Evolutionary conservation across 2,888 invertebrate species (phyloP).

Genomic region (Philopedon plagiatum): DNA sequence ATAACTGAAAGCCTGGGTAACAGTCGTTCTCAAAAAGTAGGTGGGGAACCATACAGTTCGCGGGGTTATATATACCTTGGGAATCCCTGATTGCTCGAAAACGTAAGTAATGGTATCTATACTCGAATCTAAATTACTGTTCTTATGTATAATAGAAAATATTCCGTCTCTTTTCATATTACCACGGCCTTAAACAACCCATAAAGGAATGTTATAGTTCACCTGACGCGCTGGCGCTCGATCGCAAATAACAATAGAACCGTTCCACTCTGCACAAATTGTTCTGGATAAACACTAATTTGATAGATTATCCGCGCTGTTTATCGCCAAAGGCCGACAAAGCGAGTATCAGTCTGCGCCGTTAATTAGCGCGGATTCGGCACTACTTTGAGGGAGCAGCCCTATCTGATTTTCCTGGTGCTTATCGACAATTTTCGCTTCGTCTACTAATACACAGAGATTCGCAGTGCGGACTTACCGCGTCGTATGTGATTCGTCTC

Average conservation of each 20-base stretch:
- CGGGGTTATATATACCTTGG: no score
- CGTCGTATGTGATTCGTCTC: slow-evolving; percentile 33
- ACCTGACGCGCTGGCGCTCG: background rate
- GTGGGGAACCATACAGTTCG: no score
- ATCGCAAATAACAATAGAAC: background rate
- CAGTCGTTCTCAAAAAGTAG: no score
- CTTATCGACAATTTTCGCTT: slow-evolving; percentile 42
- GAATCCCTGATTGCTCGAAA: no score
- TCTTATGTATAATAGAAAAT: no score
- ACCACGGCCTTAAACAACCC: background rate
- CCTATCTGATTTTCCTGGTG: slow-evolving; percentile 37
- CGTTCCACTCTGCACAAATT: slow-evolving; percentile 17
- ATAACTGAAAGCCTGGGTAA: no score
- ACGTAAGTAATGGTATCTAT: no score
- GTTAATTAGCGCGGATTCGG: slow-evolving; percentile 44
- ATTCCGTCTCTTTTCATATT: no score
- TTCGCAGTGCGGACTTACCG: slow-evolving; percentile 17
- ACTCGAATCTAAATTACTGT: no score
- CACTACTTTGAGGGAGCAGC: slow-evolving; percentile 45
- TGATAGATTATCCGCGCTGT: slow-evolving; percentile 68
- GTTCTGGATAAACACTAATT: slow-evolving; percentile 65
- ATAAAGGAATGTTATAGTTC: background rate
- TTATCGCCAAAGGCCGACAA: slow-evolving; percentile 64
- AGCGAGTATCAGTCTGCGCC: slow-evolving; percentile 34
- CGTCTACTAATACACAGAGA: slow-evolving; percentile 45